Evolutionary conservation across 2,113 vertebrate species (phyloP), one percentile per base, ranked within the genome.

Genomic region (Phaethon lepturus): DNA sequence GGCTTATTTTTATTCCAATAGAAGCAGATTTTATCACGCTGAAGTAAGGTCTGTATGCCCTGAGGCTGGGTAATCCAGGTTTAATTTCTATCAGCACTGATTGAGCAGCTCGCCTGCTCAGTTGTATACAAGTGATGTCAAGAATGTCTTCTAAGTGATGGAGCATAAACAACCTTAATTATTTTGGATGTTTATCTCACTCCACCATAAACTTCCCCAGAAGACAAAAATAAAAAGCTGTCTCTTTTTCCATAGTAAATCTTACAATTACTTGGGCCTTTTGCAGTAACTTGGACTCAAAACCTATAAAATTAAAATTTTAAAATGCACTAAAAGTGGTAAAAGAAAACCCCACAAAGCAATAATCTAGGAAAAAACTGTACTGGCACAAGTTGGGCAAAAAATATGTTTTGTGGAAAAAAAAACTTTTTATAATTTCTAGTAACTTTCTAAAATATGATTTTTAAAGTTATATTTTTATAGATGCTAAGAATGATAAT

Each of bases 131-230:
- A 96, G 33, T 92, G 76, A 90, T 95, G 72, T 79, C 72, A 92
- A 86, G 55, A 69, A 95, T 80, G 63, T 90, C 71, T 93, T 97
- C 68, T 63, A 60, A 90, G 92, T 90, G 78, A 47, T 76, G 53
- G 56, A 77, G 40, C 73, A 68, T 95, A 96, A 98, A 97, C 95
- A 97, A 85, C 78, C 78, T 76, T 78, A 94, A 94, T 47, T 94
- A 78, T 96, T 93, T 97, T 79, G 96, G 71, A 93, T 96, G 83
- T 97, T 98, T 97, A 97, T 98, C 93, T 97, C 88, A 35, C 91
- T 86, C 86, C 91, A 93, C 76, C 75, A 84, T 98, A 96, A 97
- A 97, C 97, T 95, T 98, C 95, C 96, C 72, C 64, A 94, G 66
- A 92, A 86, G 87, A 96, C 45, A 92, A 74, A 97, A 98, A 97